phyloP scores from a whole-genome alignment of 2,113 vertebrate genomes.

The Neotoma lepida region DNA sequence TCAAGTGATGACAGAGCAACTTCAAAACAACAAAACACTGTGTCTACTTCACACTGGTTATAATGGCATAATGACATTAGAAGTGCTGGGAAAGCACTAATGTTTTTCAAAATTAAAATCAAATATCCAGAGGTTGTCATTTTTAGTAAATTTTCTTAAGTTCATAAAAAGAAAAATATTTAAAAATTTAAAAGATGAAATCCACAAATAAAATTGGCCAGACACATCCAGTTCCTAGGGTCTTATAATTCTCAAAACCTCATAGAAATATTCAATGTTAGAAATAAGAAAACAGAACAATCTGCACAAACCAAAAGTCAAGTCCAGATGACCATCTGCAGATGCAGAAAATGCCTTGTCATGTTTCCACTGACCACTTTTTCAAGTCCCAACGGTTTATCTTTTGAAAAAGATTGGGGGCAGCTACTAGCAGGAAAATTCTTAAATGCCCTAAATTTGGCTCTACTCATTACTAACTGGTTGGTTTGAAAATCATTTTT shows the following conservation, averaged over 20 bases:
- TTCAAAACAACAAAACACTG: neutral
- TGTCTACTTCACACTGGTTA: neutral
- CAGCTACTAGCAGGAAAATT: neutral
- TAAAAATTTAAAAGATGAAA: neutral
- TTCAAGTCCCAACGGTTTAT: constrained; percentile 61
- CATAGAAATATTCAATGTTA: neutral
- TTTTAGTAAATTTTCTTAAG: constrained; percentile 44
- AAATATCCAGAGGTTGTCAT: constrained; percentile 30
- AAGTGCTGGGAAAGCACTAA: neutral
- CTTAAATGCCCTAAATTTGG: constrained; percentile 9
- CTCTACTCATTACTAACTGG: constrained; percentile 12
- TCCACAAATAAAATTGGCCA: neutral
- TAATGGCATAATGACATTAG: constrained; percentile 34
- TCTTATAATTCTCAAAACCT: constrained; percentile 45
- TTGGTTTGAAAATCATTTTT: constrained; percentile 54
- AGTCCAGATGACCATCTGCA: constrained; percentile 18
- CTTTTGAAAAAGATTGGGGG: constrained; percentile 50
- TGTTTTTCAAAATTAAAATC: constrained; percentile 38
- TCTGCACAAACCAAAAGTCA: constrained; percentile 49
- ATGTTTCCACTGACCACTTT: constrained; percentile 45
- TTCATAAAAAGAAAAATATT: constrained; percentile 29
- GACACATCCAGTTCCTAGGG: constrained; percentile 25
- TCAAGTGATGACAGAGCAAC: neutral
- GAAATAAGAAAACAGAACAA: constrained; percentile 34
- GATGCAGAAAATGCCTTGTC: constrained; percentile 36